Evolutionary conservation across 2,888 invertebrate genomes (phyloP), one percentile per base, ranked within the genome.

Genomic region (Synanthedon tipuliformis): DNA sequence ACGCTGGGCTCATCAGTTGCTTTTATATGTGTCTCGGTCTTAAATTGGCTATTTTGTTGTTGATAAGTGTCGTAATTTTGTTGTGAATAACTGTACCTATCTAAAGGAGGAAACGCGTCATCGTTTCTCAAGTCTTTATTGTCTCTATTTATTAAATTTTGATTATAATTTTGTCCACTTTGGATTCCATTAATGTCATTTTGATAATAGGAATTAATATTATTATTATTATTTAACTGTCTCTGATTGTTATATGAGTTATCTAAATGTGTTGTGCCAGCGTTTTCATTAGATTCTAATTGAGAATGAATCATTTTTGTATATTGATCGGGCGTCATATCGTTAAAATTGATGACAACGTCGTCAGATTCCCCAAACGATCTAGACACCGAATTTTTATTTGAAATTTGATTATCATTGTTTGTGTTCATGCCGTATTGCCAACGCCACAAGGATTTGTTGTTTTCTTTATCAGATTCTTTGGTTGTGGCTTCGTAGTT

Each of bases 371-470:
- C 75, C 18, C 77, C 75, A 50, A 68, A 85, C 40, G 87, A 87
- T 60, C 87, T 73, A 2, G 87, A 87, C 56, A 87, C 87, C 2
- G 78, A 73, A 55, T 81, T 75, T 69, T 85, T 87, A 34, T 73
- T 73, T 11, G 71, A 59, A 61, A 77, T 75, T 55, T 66, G 60
- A 55, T 74, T 68, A 49, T 54, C 59, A 49, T 53, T 54, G 59
- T 72, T 81, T 16, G 75, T 60, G 58, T 79, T 82, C 48, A 79
- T 53, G 11, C 83, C 85, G 54, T 86, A 87, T 62, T 86, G 87
- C 87, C 85, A 85, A 55, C 85, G 73, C 86, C 87, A 87, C 48
- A 87, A 63, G 8, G 72, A 75, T 71, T 84, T 84, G 57, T 75
- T 78, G 53, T 61, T 72, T 55, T 86, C 85, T 60, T 73, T 73